These are phyloP conservation scores for Brachirus orientalis DNA, from an alignment of 2,113 vertebrate genomes.

Conservation along the genomic window DNA sequence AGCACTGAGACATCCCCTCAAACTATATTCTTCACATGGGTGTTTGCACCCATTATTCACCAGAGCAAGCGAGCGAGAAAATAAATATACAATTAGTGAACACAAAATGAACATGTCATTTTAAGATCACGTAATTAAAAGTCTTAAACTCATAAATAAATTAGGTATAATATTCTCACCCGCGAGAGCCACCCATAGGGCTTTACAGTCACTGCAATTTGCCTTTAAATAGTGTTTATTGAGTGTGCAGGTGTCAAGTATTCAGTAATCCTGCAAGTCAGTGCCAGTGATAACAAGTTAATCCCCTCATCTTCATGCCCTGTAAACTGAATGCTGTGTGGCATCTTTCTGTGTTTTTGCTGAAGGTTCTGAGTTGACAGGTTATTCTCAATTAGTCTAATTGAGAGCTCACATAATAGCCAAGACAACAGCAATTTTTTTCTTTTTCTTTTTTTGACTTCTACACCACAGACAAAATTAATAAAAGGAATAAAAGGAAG, in stretches of 20 bases:
- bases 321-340: neutral
- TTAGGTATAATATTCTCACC: neutral
- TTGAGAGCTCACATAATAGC: too few species aligned
- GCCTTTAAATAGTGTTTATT: neutral
- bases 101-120: too few species aligned
- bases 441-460: too few species aligned
- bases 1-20: neutral
- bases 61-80: too few species aligned
- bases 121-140: neutral
- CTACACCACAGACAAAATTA: too few species aligned
- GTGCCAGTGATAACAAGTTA: constrained; percentile 2
- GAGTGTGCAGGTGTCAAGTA: constrained; percentile 6
- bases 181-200: neutral
- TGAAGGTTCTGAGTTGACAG: too few species aligned
- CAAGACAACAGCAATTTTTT: too few species aligned
- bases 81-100: too few species aligned
- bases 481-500: too few species aligned
- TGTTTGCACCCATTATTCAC: too few species aligned
- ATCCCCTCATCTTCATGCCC: neutral
- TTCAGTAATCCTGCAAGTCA: neutral
- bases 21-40: neutral
- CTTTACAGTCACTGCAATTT: neutral
- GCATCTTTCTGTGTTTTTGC: neutral
- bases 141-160: neutral
- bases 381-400: too few species aligned